These are phyloP conservation scores for Daubentonia madagascariensis DNA, from an alignment of 2,113 vertebrate species.

Conservation along the genomic window DNA sequence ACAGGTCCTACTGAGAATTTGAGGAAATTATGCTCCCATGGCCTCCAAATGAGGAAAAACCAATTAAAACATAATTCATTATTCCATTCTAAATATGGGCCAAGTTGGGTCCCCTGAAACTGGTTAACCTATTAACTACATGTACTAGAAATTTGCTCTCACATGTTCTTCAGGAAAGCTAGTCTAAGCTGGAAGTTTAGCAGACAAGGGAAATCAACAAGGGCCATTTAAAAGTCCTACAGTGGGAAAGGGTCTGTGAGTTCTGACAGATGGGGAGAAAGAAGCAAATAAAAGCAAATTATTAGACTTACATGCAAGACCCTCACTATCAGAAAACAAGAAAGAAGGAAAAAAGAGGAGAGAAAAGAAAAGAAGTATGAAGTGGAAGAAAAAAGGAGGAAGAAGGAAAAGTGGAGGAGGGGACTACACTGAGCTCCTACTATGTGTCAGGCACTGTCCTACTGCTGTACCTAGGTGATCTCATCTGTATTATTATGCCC, in stretches of 20 bases:
- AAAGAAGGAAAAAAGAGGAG: background rate
- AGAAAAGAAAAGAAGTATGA: background rate
- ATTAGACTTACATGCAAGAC: background rate
- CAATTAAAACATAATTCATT: conserved; percentile 61
- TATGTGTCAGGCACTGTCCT: rapidly evolving
- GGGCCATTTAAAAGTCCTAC: background rate
- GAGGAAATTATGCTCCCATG: conserved; percentile 28
- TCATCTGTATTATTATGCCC: background rate
- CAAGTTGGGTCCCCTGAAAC: conserved; percentile 23
- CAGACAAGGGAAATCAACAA: background rate
- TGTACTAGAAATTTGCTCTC: background rate
- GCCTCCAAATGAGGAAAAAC: conserved; percentile 35
- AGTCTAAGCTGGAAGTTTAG: background rate
- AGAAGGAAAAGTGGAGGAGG: background rate
- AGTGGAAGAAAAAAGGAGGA: background rate
- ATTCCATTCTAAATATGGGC: conserved; percentile 54
- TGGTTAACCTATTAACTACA: conserved; percentile 50
- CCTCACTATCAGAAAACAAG: background rate
- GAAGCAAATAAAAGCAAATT: background rate
- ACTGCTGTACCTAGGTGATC: background rate
- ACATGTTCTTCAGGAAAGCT: background rate
- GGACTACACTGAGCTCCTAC: background rate
- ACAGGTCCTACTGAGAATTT: conserved; percentile 26
- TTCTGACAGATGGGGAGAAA: background rate
- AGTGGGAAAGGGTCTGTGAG: background rate